Percentiles rank a stretch among this genome's conserved stretches.
phyloP scores from a whole-genome alignment of 2,797 vertebrate species.

The Molossus molossus region DNA sequence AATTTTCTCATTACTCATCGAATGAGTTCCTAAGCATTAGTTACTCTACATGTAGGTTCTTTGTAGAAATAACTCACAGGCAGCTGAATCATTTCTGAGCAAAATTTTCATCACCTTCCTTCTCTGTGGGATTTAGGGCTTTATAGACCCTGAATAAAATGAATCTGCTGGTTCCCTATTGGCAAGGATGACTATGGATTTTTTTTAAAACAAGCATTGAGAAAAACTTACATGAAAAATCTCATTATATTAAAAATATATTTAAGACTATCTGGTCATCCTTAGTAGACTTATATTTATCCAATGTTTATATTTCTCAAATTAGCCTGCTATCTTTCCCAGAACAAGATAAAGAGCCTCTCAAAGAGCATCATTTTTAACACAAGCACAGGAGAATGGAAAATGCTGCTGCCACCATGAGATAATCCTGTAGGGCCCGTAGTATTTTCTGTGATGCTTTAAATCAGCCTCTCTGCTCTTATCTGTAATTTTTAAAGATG shows the following conservation, averaged over 20 bases:
- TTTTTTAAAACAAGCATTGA: constrained; percentile 55
- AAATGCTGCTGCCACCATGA: background rate
- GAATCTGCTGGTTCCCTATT: constrained; percentile 41
- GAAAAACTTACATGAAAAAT: background rate
- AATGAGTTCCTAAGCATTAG: constrained; percentile 78
- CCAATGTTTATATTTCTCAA: constrained; percentile 74
- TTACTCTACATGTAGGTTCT: constrained; percentile 78
- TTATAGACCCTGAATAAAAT: background rate
- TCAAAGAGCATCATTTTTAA: constrained; percentile 45
- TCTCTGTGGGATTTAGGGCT: constrained; percentile 72
- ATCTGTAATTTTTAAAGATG: constrained; percentile 66
- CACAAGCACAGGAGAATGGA: constrained; percentile 6
- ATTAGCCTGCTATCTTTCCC: constrained; percentile 40
- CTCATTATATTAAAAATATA: constrained; percentile 68
- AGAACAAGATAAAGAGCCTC: constrained; percentile 30
- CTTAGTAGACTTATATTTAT: constrained; percentile 18
- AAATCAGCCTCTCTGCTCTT: constrained; percentile 67
- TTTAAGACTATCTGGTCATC: constrained; percentile 42
- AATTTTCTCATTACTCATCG: constrained; percentile 77
- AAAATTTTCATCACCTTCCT: constrained; percentile 80
- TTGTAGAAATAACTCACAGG: constrained; percentile 83
- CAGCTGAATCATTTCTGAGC: constrained; percentile 86
- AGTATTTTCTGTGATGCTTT: constrained; percentile 9
- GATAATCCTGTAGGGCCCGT: constrained; percentile 26
- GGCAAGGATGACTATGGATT: constrained; percentile 47